phyloP scores from a whole-genome alignment of 2,888 invertebrate genomes.

The Aquatica leii region DNA sequence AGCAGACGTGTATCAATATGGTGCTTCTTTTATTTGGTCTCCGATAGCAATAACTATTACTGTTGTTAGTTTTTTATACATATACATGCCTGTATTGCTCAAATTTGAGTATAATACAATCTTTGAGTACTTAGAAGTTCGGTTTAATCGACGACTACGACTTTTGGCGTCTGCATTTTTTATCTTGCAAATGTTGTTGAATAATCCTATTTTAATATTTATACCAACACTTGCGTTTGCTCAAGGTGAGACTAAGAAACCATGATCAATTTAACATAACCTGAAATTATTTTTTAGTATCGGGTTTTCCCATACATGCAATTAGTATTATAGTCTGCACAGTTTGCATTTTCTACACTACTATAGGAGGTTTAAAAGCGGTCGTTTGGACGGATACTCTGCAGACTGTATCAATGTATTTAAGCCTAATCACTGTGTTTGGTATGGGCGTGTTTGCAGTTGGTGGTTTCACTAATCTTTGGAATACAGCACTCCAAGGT shows the following conservation, averaged over 20 bases:
- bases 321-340: constrained; percentile 73
- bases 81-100: constrained; percentile 73
- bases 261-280: neutral
- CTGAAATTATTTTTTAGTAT: neutral
- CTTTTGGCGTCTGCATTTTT: constrained; percentile 69
- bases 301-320: constrained; percentile 65
- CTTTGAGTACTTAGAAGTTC: constrained; percentile 72
- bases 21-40: constrained; percentile 63
- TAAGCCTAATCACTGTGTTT: neutral
- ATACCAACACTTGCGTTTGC: constrained; percentile 74
- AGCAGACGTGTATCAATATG: constrained; percentile 70
- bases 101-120: constrained; percentile 74
- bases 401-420: constrained; percentile 52
- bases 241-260: constrained; percentile 65
- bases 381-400: constrained; percentile 71
- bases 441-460: neutral
- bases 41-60: constrained; percentile 57
- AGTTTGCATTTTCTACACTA: constrained; percentile 79
- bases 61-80: constrained; percentile 52
- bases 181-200: constrained; percentile 66
- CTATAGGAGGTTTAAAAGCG: constrained; percentile 73
- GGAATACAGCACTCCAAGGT: constrained; percentile 56
- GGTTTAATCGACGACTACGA: constrained; percentile 69
- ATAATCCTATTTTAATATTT: constrained; percentile 73
- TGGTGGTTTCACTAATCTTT: constrained; percentile 67